These are phyloP conservation scores for Trididemnum miniatum DNA, from an alignment of 23 tunicate genomes.

Conservation along the genomic window DNA sequence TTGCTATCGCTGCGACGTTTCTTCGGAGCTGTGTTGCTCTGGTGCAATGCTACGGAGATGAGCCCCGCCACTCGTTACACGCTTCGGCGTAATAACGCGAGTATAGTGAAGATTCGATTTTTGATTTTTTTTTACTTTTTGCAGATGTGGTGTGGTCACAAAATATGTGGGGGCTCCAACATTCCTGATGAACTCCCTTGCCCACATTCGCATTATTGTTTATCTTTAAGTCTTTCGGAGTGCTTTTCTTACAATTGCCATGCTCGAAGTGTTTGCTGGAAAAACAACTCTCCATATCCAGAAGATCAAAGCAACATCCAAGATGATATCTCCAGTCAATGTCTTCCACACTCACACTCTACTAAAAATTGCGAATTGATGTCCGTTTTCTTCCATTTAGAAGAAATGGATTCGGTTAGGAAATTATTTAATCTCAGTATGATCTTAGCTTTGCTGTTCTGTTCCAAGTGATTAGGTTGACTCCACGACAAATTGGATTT, in stretches of 20 bases:
- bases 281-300: neutral
- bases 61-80: too few relatives aligned
- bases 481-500: too few relatives aligned
- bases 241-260: constrained; percentile 66
- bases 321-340: constrained; percentile 10
- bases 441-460: too few relatives aligned
- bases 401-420: neutral
- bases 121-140: too few relatives aligned
- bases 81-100: too few relatives aligned
- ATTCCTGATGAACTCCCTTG: constrained; percentile 23
- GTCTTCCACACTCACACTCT: constrained; percentile 42
- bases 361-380: constrained; percentile 42
- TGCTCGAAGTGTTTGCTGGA: constrained; percentile 57
- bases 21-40: too few relatives aligned
- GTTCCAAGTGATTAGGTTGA: too few relatives aligned
- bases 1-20: too few relatives aligned
- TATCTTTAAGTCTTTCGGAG: constrained; percentile 8
- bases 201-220: constrained; percentile 36
- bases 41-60: too few relatives aligned
- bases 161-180: constrained; percentile 39
- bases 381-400: constrained; percentile 21
- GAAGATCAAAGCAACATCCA: constrained; percentile 1
- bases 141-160: constrained; percentile 86
- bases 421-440: too few relatives aligned
- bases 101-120: too few relatives aligned